A percentile compares a stretch with the other conserved stretches of the same genome.
Evolutionary conservation across 2,888 invertebrate species (phyloP).

Genomic region (Athalia cordata): DNA sequence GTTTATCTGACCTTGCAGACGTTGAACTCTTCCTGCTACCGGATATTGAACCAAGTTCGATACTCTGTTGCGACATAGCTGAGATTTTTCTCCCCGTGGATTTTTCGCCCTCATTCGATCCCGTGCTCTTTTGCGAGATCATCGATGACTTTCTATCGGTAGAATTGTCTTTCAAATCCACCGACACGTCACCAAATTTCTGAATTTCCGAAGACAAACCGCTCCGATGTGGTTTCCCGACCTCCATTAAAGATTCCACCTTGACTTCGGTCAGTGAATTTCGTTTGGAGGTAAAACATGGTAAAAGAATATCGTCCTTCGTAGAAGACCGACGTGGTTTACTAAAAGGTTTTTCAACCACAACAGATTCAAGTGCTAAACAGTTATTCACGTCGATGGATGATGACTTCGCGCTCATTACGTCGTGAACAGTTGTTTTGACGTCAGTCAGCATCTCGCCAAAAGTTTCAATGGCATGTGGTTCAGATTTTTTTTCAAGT

Average conservation of each 20-base stretch:
- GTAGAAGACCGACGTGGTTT: background rate
- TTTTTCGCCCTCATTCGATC: conserved; percentile 27
- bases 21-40: conserved; percentile 52
- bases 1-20: conserved; percentile 50
- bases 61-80: conserved; percentile 49
- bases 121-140: conserved; percentile 42
- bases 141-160: conserved; percentile 50
- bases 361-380: conserved; percentile 27
- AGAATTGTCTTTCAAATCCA: background rate
- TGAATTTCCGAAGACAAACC: background rate
- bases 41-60: conserved; percentile 32
- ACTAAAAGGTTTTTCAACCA: conserved; percentile 28
- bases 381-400: background rate
- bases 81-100: conserved; percentile 51
- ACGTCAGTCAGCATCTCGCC: background rate
- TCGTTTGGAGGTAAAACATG: background rate
- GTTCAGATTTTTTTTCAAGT: background rate
- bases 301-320: background rate
- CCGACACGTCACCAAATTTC: background rate
- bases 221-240: background rate
- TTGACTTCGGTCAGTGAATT: conserved; percentile 28
- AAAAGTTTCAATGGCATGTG: background rate
- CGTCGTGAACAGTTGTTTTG: conserved; percentile 1
- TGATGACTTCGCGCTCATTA: background rate
- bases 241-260: conserved; percentile 46